These are phyloP conservation scores for Pangasianodon gigas DNA, from an alignment of 2,113 vertebrate species.

Conservation along the genomic window DNA sequence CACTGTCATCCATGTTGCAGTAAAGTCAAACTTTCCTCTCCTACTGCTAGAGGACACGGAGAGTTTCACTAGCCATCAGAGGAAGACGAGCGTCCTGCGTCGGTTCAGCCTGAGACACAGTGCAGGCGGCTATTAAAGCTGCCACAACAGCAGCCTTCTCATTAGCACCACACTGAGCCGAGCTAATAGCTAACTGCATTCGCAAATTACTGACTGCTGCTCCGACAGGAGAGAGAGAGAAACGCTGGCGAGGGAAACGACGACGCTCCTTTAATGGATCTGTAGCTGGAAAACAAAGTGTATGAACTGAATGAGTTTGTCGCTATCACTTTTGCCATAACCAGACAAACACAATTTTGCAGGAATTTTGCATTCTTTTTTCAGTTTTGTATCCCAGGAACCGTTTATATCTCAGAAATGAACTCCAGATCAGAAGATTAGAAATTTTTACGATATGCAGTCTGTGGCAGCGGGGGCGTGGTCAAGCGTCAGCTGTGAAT, in stretches of 20 bases:
- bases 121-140: slow-evolving; percentile 35
- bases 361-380: not conserved
- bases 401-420: too few species aligned
- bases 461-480: too few species aligned
- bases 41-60: slow-evolving; percentile 60
- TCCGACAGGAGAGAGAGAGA: slow-evolving; percentile 57
- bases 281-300: not conserved
- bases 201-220: slow-evolving; percentile 66
- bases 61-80: slow-evolving; percentile 70
- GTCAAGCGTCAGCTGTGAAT: too few species aligned
- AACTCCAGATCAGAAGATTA: too few species aligned
- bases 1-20: slow-evolving; percentile 11
- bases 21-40: not conserved
- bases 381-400: not conserved
- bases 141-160: slow-evolving; percentile 69
- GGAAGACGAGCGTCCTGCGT: slow-evolving; percentile 58
- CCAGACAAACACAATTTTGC: not conserved
- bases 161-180: slow-evolving; percentile 73
- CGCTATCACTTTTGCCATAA: not conserved
- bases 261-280: not conserved
- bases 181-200: slow-evolving; percentile 69
- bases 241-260: slow-evolving; percentile 20
- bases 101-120: slow-evolving; percentile 56
- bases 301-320: not conserved
- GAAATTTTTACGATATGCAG: not conserved